Percentiles rank a stretch among this genome's conserved stretches.
These are phyloP conservation scores for Andrena minutula DNA, from an alignment of 2,888 invertebrate genomes.

Conservation along the genomic window DNA sequence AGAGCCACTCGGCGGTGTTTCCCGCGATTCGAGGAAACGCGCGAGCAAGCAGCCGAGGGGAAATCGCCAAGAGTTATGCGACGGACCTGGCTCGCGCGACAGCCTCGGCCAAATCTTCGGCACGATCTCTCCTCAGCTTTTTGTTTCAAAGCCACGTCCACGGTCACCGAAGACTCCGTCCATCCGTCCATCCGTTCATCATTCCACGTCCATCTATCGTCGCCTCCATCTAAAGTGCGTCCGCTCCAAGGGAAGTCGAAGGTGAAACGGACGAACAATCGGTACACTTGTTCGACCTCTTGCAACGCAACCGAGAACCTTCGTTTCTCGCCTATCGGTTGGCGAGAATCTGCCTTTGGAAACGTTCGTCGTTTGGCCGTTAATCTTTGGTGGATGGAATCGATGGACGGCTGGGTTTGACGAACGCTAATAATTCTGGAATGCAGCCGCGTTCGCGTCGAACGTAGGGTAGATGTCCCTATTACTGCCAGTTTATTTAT, in stretches of 20 bases:
- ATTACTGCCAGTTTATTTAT: too few species aligned
- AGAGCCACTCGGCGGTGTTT: background rate
- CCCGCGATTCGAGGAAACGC: slow-evolving; percentile 3
- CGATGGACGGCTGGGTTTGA: background rate
- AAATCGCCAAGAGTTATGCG: slow-evolving; percentile 61
- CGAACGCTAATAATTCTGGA: background rate
- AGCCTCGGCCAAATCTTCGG: slow-evolving; percentile 76
- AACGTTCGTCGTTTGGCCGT: background rate
- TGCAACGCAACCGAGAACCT: slow-evolving; percentile 44
- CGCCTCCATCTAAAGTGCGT: slow-evolving; percentile 77
- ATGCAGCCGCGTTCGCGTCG: slow-evolving; percentile 35
- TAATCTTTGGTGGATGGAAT: background rate
- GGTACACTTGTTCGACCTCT: slow-evolving; percentile 40
- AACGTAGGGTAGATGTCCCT: too few species aligned
- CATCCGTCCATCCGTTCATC: slow-evolving; percentile 71
- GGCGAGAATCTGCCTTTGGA: slow-evolving; percentile 10
- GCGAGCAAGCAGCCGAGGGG: background rate
- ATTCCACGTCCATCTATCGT: slow-evolving; percentile 74
- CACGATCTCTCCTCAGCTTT: slow-evolving; percentile 73
- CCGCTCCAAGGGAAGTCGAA: slow-evolving; percentile 43
- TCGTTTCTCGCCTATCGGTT: slow-evolving; percentile 16
- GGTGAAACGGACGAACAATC: slow-evolving; percentile 29
- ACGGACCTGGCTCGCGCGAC: slow-evolving; percentile 76
- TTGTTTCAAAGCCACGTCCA: slow-evolving; percentile 65
- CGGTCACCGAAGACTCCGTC: slow-evolving; percentile 39